Conservation (phyloP, 1,140 invertebrate species). For the Radopholus similis region DNA sequence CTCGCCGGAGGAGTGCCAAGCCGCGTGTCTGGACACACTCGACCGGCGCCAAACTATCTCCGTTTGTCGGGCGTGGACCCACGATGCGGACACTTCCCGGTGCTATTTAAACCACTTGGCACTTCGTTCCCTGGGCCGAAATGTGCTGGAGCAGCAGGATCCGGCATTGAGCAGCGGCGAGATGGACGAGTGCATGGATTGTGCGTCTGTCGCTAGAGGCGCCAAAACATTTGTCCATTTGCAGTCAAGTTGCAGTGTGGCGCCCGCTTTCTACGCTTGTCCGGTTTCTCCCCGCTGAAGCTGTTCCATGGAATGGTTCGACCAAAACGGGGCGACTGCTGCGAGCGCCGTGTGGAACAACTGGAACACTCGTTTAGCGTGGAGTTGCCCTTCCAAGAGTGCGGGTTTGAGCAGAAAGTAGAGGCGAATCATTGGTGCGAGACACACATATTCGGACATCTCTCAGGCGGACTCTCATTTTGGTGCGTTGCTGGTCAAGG, state of each 20-base stretch:
- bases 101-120: background rate
- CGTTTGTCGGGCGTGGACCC: background rate
- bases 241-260: background rate
- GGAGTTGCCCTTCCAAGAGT: background rate
- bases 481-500: background rate
- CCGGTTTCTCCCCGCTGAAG: constrained; percentile 1
- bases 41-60: background rate
- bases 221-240: background rate
- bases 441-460: too few species aligned
- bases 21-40: background rate
- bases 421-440: background rate
- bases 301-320: background rate
- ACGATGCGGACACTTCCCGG: background rate
- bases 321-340: background rate
- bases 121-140: background rate
- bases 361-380: background rate
- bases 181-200: background rate
- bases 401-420: background rate
- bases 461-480: background rate
- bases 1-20: background rate
- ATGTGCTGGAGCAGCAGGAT: background rate
- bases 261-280: background rate
- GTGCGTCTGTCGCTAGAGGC: background rate
- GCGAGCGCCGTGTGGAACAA: background rate
- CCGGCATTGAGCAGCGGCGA: background rate